A percentile compares a stretch with the other conserved stretches of the same genome.
Conservation (phyloP, 2,797 vertebrate genomes). For the Xenentodon cancila region DNA sequence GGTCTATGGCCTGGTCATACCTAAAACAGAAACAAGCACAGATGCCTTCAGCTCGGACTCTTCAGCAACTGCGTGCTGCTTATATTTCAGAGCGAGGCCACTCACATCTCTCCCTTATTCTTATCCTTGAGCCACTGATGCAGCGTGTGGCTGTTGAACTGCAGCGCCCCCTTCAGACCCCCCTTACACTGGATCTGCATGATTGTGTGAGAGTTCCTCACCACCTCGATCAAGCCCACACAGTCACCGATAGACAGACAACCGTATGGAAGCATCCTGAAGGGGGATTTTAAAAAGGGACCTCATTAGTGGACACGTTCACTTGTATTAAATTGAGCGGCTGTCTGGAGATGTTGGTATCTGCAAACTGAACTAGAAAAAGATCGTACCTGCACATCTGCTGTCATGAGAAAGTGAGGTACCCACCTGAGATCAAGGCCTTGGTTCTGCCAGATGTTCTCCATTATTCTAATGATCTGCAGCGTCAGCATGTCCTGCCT, state of each 20-base stretch:
- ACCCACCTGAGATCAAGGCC: constrained; percentile 97
- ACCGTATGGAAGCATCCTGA: constrained; percentile 88
- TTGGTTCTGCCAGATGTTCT: constrained; percentile 99
- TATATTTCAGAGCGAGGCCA: constrained; percentile 2
- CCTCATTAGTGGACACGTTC: constrained; percentile 18
- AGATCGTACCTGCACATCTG: constrained; percentile 56
- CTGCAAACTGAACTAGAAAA: constrained; percentile 58
- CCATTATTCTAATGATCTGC: constrained; percentile 99
- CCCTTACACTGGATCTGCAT: constrained; percentile 92
- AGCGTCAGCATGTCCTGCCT: constrained; percentile 98
- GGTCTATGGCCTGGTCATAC: constrained; percentile 86
- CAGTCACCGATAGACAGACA: constrained; percentile 89
- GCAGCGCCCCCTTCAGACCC: constrained; percentile 88
- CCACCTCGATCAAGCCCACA: constrained; percentile 88
- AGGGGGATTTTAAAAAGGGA: neutral
- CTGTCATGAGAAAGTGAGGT: constrained; percentile 53
- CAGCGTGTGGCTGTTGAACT: constrained; percentile 89
- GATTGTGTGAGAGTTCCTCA: constrained; percentile 89
- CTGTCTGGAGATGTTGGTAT: constrained; percentile 34
- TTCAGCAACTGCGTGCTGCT: neutral
- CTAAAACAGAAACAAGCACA: constrained; percentile 52
- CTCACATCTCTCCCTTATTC: constrained; percentile 88
- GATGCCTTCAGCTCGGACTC: neutral
- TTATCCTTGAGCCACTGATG: constrained; percentile 90
- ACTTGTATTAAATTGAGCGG: constrained; percentile 34